These are phyloP conservation scores for Tachina grossa DNA, from an alignment of 2,888 invertebrate species.

Conservation along the genomic window DNA sequence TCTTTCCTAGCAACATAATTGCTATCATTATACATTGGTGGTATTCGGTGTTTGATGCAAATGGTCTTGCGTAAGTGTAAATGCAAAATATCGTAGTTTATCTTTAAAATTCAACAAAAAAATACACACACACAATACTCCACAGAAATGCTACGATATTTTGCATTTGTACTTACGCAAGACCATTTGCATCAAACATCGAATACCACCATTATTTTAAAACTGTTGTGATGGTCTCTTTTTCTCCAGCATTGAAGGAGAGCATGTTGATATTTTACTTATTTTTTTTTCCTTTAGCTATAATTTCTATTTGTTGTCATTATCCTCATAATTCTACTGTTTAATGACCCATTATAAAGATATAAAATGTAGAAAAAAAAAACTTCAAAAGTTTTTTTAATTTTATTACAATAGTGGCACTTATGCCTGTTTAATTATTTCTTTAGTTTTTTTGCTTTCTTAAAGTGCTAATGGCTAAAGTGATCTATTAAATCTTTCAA, in stretches of 20 bases:
- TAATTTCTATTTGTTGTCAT: slow-evolving; percentile 16
- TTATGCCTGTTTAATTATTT: slow-evolving; percentile 51
- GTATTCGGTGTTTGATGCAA: no score
- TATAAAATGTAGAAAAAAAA: slow-evolving; percentile 29
- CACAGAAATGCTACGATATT: no score
- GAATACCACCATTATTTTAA: background rate
- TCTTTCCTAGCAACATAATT: no score
- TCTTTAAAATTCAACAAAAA: no score
- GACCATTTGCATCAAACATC: no score
- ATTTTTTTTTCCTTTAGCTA: background rate
- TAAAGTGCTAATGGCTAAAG: slow-evolving; percentile 65
- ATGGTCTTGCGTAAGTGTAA: no score
- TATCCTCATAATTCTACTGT: slow-evolving; percentile 28
- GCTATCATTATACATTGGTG: no score
- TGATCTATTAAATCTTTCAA: slow-evolving; percentile 63
- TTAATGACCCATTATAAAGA: slow-evolving; percentile 36
- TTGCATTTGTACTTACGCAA: no score
- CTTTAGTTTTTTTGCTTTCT: background rate
- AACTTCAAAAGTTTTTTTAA: slow-evolving; percentile 42
- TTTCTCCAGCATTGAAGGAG: background rate
- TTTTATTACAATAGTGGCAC: slow-evolving; percentile 24
- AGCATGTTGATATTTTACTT: background rate
- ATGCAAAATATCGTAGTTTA: no score
- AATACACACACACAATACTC: no score
- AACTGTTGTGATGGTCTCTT: background rate